Evolutionary conservation across 2,113 vertebrate species (phyloP).

Genomic region (Cynopterus brachyotis): DNA sequence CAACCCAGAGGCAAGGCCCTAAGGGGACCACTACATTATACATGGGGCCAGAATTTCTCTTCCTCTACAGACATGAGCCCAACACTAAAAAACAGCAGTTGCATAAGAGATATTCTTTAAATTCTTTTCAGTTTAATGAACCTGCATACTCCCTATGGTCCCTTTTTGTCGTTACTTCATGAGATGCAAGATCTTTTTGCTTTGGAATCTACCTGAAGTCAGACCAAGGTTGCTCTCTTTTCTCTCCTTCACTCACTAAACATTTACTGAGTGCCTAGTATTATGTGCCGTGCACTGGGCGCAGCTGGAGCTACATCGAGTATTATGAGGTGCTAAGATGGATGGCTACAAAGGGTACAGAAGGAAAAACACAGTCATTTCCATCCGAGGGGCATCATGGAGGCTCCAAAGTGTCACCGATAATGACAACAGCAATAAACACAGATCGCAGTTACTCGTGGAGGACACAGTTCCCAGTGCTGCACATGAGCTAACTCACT

Average conservation of each 20-base stretch:
- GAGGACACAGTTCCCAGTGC: no score
- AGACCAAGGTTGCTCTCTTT: background rate
- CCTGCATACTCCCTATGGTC: background rate
- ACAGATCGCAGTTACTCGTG: background rate
- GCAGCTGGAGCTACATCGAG: background rate
- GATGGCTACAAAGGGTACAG: background rate
- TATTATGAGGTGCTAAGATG: accelerated
- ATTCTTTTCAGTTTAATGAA: background rate
- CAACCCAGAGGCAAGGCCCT: background rate
- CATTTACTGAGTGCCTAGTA: background rate
- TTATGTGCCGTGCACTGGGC: background rate
- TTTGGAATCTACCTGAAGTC: background rate
- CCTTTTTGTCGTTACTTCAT: background rate
- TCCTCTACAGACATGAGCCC: background rate
- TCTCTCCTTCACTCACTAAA: background rate
- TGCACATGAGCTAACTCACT: background rate
- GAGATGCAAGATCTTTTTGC: background rate
- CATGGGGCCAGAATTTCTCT: background rate
- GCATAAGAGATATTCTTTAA: background rate
- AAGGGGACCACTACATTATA: background rate
- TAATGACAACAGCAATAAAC: background rate
- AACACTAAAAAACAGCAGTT: background rate
- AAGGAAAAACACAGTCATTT: background rate
- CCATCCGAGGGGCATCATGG: background rate
- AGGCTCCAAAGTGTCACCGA: background rate